These are phyloP conservation scores for Parnassius mnemosyne DNA, from an alignment of 2,888 invertebrate species.

Conservation along the genomic window DNA sequence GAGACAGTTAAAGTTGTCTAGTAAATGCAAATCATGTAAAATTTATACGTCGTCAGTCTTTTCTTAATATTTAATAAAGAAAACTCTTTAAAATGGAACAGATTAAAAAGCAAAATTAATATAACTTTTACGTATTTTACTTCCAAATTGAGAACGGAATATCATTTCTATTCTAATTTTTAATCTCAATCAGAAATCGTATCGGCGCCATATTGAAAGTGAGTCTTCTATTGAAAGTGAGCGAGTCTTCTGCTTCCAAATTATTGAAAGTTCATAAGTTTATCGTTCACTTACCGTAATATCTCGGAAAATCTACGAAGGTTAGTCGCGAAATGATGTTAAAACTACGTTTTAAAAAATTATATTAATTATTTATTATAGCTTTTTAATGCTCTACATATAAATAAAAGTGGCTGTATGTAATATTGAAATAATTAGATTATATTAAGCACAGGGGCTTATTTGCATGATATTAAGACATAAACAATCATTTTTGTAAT, in stretches of 20 bases:
- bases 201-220: constrained; percentile 37
- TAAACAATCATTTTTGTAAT: too few relatives aligned
- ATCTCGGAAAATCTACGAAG: too few relatives aligned
- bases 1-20: too few relatives aligned
- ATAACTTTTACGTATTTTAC: constrained; percentile 26
- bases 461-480: too few relatives aligned
- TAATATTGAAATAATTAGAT: too few relatives aligned
- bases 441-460: too few relatives aligned
- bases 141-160: constrained; percentile 27
- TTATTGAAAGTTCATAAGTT: constrained; percentile 66
- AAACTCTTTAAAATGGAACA: constrained; percentile 1
- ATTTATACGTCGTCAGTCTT: not conserved
- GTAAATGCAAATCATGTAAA: too few relatives aligned
- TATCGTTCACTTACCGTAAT: constrained; percentile 22
- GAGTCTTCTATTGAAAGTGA: not conserved
- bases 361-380: too few relatives aligned
- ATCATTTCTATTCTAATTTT: constrained; percentile 36
- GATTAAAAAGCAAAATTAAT: constrained; percentile 28
- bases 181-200: constrained; percentile 44
- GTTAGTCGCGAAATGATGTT: too few relatives aligned
- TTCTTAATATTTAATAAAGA: constrained; percentile 6
- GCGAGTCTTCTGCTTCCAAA: constrained; percentile 34
- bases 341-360: too few relatives aligned
- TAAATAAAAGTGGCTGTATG: too few relatives aligned
- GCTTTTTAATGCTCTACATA: too few relatives aligned